phyloP scores from a whole-genome alignment of 2,113 vertebrate species.

The Platycercus adscitus region DNA sequence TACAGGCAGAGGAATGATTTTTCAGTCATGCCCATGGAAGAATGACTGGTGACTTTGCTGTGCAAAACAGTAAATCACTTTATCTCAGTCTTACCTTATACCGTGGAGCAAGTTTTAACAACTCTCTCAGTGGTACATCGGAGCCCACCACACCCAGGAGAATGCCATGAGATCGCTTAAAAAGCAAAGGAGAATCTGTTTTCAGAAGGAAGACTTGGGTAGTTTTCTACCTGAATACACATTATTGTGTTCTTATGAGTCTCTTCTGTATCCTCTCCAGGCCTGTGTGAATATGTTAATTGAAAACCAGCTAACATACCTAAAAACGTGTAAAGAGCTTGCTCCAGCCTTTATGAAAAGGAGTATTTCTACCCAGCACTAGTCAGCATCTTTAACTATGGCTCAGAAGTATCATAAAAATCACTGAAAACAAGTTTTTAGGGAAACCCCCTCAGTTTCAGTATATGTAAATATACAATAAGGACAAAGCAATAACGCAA shows the following conservation, averaged over 20 bases:
- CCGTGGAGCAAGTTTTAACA: slow-evolving; percentile 90
- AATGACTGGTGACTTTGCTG: background rate
- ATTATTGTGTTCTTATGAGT: background rate
- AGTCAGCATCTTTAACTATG: background rate
- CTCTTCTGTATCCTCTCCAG: background rate
- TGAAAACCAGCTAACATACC: background rate
- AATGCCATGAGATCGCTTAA: slow-evolving; percentile 91
- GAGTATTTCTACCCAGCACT: background rate
- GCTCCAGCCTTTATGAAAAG: background rate
- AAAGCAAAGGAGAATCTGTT: slow-evolving; percentile 11
- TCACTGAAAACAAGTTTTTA: background rate
- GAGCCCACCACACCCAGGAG: slow-evolving; percentile 94
- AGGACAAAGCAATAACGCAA: background rate
- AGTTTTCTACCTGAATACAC: background rate
- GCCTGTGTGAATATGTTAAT: background rate
- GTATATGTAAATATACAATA: background rate
- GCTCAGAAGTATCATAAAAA: background rate
- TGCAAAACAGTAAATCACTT: background rate
- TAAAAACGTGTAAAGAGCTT: background rate
- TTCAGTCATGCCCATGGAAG: background rate
- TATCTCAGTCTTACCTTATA: slow-evolving; percentile 85
- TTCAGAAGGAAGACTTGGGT: background rate
- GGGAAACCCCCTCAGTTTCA: background rate
- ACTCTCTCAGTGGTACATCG: slow-evolving; percentile 90
- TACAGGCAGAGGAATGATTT: background rate